A percentile compares a stretch with the other conserved stretches of the same genome.
Evolutionary conservation across 1,140 invertebrate species (phyloP).

Genomic region (Leptonema lineaticorne): DNA sequence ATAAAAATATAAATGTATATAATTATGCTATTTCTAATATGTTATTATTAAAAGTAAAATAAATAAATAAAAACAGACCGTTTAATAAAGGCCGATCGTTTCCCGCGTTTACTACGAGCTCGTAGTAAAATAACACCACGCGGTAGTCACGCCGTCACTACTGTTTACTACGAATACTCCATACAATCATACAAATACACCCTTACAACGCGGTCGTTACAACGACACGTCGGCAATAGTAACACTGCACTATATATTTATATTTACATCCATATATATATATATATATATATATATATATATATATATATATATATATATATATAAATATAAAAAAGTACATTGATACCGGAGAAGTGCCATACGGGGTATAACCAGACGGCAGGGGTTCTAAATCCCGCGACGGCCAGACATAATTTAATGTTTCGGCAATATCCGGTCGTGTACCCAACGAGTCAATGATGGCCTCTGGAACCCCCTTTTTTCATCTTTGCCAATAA

Average conservation of each 20-base stretch:
- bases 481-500: no score
- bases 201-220: no score
- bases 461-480: no score
- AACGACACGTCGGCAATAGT: background rate
- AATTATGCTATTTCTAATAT: no score
- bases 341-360: slow-evolving; percentile 27
- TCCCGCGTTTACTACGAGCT: slow-evolving; percentile 9
- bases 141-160: slow-evolving; percentile 19
- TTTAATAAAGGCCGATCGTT: no score
- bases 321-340: slow-evolving; percentile 28
- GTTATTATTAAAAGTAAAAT: no score
- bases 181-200: background rate
- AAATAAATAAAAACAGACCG: no score
- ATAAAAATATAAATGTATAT: no score
- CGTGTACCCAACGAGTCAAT: background rate
- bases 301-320: no score
- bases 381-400: slow-evolving; percentile 11
- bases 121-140: background rate
- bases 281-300: no score
- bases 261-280: no score
- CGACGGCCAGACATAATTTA: background rate
- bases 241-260: background rate
- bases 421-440: background rate
- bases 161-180: slow-evolving; percentile 12
- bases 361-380: background rate